Percentiles rank a stretch among this genome's conserved stretches.
Evolutionary conservation across 2,113 vertebrate genomes (phyloP).

Genomic region (Dunckerocampus dactyliophorus): DNA sequence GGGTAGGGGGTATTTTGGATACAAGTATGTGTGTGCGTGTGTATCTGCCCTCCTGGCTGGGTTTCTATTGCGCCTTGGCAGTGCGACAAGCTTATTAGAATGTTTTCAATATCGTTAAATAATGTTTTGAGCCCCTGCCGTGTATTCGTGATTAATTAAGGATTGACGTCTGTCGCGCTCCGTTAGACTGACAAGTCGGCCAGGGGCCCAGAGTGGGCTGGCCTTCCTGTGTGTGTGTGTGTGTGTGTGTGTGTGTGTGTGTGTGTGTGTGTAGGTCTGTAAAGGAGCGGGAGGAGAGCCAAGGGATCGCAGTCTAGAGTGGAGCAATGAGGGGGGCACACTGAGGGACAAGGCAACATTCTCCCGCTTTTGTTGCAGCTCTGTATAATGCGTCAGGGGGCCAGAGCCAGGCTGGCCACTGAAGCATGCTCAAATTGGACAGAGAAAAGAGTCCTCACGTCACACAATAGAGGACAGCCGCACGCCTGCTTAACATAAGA

Average conservation of each 20-base stretch:
- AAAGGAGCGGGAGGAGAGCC: slow-evolving; percentile 59
- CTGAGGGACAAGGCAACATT: slow-evolving; percentile 64
- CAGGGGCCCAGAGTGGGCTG: slow-evolving; percentile 49
- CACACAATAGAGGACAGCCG: slow-evolving; percentile 72
- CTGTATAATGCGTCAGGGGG: slow-evolving; percentile 70
- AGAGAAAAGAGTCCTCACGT: slow-evolving; percentile 75
- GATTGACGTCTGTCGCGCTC: slow-evolving; percentile 66
- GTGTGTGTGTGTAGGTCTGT: slow-evolving; percentile 34
- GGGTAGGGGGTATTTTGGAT: slow-evolving; percentile 5
- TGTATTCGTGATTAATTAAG: slow-evolving; percentile 74
- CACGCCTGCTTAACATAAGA: slow-evolving; percentile 74
- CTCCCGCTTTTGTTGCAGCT: slow-evolving; percentile 72
- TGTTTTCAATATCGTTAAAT: slow-evolving; percentile 76
- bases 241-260: slow-evolving; percentile 20
- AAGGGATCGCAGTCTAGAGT: slow-evolving; percentile 60
- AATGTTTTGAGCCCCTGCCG: slow-evolving; percentile 67
- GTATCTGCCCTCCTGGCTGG: slow-evolving; percentile 47
- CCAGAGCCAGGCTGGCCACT: slow-evolving; percentile 65
- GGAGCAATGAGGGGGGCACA: slow-evolving; percentile 65
- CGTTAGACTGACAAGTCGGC: slow-evolving; percentile 63
- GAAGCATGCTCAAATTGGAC: slow-evolving; percentile 74
- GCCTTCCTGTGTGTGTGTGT: slow-evolving; percentile 34
- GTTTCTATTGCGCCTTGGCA: slow-evolving; percentile 65
- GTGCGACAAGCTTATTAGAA: slow-evolving; percentile 72
- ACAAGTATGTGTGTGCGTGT: slow-evolving; percentile 4